These are phyloP conservation scores for Pycnomerus fuliginosus DNA, from an alignment of 2,888 invertebrate genomes.

Conservation along the genomic window DNA sequence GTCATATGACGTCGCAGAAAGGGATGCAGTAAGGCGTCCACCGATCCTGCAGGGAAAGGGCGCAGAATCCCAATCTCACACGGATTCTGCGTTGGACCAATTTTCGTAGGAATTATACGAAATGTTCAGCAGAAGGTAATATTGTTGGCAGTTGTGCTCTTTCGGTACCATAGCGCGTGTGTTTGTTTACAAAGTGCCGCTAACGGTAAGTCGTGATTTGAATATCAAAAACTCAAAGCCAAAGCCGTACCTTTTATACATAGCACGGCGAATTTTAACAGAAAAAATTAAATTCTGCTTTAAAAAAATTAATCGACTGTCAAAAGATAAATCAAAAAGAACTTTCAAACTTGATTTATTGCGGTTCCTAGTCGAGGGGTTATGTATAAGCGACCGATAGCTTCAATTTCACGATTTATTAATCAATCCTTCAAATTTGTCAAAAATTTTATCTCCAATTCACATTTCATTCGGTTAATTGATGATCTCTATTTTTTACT, in stretches of 20 bases:
- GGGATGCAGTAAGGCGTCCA: constrained; percentile 29
- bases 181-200: constrained; percentile 10
- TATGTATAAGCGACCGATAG: constrained; percentile 9
- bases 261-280: constrained; percentile 1
- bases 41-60: constrained; percentile 29
- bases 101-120: constrained; percentile 32
- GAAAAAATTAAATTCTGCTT: too few species aligned
- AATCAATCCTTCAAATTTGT: constrained; percentile 16
- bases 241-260: not conserved
- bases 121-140: constrained; percentile 29
- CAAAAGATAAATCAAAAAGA: constrained; percentile 14
- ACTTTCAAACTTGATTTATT: constrained; percentile 20
- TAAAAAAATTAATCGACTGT: too few species aligned
- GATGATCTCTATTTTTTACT: too few species aligned
- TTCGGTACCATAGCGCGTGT: constrained; percentile 18
- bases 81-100: constrained; percentile 42
- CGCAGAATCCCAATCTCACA: constrained; percentile 38
- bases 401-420: constrained; percentile 12
- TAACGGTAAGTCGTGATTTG: constrained; percentile 20
- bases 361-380: constrained; percentile 9
- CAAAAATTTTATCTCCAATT: constrained; percentile 7
- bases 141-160: constrained; percentile 27
- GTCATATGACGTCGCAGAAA: constrained; percentile 19
- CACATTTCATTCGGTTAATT: constrained; percentile 9
- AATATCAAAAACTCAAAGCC: not conserved